Evolutionary conservation across 2,888 invertebrate species (phyloP).

Genomic region (Plemyria rubiginata): DNA sequence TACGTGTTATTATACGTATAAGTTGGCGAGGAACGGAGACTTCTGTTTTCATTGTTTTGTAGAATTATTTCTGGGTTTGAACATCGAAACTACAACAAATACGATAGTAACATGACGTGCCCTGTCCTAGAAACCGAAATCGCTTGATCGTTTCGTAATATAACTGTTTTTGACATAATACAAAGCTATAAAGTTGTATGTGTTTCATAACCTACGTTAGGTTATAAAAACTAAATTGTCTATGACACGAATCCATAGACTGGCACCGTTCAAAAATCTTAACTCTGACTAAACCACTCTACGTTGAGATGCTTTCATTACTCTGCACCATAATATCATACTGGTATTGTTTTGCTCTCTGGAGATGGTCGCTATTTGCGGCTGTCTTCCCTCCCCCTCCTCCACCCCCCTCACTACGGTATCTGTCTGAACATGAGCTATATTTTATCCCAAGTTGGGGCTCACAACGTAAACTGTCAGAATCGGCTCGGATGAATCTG

Average conservation of each 20-base stretch:
- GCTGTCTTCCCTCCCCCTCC: conserved; percentile 60
- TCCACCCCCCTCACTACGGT: conserved; percentile 64
- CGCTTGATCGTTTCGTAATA: not conserved
- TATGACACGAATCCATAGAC: conserved; percentile 8
- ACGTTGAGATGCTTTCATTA: conserved; percentile 47
- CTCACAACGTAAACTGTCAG: conserved; percentile 81
- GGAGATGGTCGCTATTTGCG: conserved; percentile 81
- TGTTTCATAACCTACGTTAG: not conserved
- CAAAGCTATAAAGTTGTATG: not conserved
- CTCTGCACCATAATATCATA: conserved; percentile 77
- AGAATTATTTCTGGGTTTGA: conserved; percentile 25
- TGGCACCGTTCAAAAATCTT: conserved; percentile 25
- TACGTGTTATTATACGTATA: conserved; percentile 40
- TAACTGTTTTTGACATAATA: not conserved
- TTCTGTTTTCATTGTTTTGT: conserved; percentile 35
- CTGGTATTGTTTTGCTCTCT: conserved; percentile 81
- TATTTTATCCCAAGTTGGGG: conserved; percentile 81
- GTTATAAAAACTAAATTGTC: not conserved
- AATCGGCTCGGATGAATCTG: conserved; percentile 70
- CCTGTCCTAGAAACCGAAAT: not conserved
- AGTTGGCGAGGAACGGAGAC: conserved; percentile 32
- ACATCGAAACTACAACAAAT: not conserved
- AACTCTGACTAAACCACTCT: conserved; percentile 27
- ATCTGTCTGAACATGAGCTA: conserved; percentile 80
- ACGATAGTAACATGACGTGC: not conserved